These are phyloP conservation scores for Phortica magna DNA, from an alignment of 2,888 invertebrate genomes.

Conservation along the genomic window DNA sequence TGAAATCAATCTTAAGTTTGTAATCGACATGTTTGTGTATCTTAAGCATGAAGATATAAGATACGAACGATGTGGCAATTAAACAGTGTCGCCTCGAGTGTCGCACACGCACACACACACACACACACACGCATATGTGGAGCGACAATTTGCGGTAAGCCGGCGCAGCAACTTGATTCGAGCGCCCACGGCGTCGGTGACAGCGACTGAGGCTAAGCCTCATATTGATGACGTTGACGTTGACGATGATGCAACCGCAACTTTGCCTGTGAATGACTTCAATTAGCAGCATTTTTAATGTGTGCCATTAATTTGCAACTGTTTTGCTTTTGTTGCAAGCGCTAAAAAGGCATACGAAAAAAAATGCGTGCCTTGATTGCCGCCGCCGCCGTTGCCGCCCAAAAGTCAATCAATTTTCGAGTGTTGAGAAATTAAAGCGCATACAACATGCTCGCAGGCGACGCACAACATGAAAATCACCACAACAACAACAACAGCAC, in stretches of 20 bases:
- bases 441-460: conserved; percentile 23
- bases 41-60: neutral
- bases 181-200: conserved; percentile 2
- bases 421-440: conserved; percentile 29
- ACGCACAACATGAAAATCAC: neutral
- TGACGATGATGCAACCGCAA: conserved; percentile 39
- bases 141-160: neutral
- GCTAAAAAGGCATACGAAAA: neutral
- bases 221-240: conserved; percentile 48
- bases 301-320: conserved; percentile 48
- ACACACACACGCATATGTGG: conserved; percentile 40
- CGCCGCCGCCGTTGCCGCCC: neutral
- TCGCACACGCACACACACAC: neutral
- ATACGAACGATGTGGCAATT: conserved; percentile 14
- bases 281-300: conserved; percentile 70
- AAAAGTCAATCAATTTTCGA: conserved; percentile 31
- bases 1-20: neutral
- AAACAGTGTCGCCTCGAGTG: neutral
- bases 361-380: neutral
- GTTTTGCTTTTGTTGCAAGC: conserved; percentile 31
- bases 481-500: neutral
- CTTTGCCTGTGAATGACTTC: conserved; percentile 65
- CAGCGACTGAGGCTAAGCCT: conserved; percentile 32
- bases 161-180: neutral
- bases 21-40: neutral